Evolutionary conservation across 2,113 vertebrate genomes (phyloP).

Genomic region (Syrmaticus mikado): DNA sequence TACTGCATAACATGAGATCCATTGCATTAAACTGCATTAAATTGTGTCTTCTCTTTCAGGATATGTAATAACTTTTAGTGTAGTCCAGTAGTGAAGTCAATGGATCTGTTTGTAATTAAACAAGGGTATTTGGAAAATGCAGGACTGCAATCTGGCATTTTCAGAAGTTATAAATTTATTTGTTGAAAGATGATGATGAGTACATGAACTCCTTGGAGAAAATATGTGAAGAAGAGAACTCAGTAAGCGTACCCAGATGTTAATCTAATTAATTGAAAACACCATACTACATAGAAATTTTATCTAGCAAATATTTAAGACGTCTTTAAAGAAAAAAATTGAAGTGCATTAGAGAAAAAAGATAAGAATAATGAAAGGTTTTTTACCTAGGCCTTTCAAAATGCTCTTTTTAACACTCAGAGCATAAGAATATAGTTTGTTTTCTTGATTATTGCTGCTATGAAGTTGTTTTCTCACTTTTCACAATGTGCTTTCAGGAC

Average conservation of each 20-base stretch:
- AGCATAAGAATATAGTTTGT: neutral
- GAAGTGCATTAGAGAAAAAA: neutral
- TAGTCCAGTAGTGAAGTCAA: neutral
- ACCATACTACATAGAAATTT: neutral
- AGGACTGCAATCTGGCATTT: neutral
- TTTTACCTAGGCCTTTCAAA: neutral
- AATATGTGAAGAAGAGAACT: neutral
- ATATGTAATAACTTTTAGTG: neutral
- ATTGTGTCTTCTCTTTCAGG: neutral
- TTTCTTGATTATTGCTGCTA: neutral
- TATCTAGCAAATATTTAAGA: neutral
- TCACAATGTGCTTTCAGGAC: neutral
- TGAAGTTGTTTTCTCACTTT: neutral
- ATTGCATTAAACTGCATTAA: neutral
- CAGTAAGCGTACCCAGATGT: neutral
- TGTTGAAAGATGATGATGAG: neutral
- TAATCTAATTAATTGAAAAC: neutral
- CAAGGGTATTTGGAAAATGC: neutral
- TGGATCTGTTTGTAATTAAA: neutral
- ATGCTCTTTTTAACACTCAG: neutral
- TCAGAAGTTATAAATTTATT: neutral
- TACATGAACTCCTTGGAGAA: neutral
- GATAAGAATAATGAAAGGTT: neutral
- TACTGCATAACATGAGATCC: accelerated
- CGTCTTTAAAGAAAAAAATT: neutral